A percentile compares a stretch with the other conserved stretches of the same genome.
Evolutionary conservation across 2,888 invertebrate species (phyloP).

Genomic region (Hylaea fasciaria): DNA sequence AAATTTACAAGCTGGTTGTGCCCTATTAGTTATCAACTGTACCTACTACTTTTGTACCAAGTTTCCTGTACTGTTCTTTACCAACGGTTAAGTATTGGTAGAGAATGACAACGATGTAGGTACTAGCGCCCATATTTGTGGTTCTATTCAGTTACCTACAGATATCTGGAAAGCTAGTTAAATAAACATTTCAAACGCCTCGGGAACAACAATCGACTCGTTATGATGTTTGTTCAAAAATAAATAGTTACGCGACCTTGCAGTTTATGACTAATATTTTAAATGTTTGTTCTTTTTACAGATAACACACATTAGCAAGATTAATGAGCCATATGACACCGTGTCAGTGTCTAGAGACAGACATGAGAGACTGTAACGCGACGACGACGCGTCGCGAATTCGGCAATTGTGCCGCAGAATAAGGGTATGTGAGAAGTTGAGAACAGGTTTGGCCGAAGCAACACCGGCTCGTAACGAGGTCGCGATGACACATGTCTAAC

Average conservation of each 20-base stretch:
- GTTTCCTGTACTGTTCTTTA: too few species aligned
- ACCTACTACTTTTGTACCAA: too few species aligned
- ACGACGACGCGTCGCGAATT: slow-evolving; percentile 54
- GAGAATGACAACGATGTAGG: too few species aligned
- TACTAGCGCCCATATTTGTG: too few species aligned
- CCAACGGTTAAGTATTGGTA: too few species aligned
- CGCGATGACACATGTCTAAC: slow-evolving; percentile 83
- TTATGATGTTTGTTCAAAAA: slow-evolving; percentile 20
- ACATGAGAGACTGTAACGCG: not conserved
- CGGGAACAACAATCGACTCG: not conserved
- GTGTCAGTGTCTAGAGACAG: slow-evolving; percentile 4
- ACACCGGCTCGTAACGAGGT: slow-evolving; percentile 69
- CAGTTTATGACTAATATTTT: slow-evolving; percentile 11
- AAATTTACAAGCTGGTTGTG: not conserved
- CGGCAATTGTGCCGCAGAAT: slow-evolving; percentile 64
- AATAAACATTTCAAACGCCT: too few species aligned
- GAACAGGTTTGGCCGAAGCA: slow-evolving; percentile 72
- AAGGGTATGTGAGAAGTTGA: slow-evolving; percentile 71
- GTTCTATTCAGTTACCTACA: too few species aligned
- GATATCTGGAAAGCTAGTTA: too few species aligned
- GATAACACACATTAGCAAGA: slow-evolving; percentile 23
- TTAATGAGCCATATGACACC: slow-evolving; percentile 28
- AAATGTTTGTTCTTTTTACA: slow-evolving; percentile 25
- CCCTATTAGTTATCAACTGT: too few species aligned
- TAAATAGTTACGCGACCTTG: slow-evolving; percentile 30